Evolutionary conservation across 2,888 invertebrate genomes (phyloP).

Genomic region (Calliopum simillimum): DNA sequence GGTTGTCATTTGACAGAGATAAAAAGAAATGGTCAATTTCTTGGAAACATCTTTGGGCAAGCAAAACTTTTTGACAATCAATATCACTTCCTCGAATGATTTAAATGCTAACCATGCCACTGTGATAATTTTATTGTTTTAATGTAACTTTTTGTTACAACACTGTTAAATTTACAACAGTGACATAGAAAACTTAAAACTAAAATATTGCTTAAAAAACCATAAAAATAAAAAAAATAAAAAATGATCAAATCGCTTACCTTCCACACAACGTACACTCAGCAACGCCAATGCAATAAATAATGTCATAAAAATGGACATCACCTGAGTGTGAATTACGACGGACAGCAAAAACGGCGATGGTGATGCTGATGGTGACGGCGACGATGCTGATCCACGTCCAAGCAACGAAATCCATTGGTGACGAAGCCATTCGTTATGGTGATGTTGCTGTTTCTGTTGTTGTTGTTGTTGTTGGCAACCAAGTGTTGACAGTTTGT

Average conservation of each 20-base stretch:
- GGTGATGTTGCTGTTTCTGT: constrained; percentile 27
- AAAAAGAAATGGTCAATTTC: no score
- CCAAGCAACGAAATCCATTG: constrained; percentile 4
- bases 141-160: background rate
- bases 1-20: no score
- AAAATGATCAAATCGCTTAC: constrained; percentile 51
- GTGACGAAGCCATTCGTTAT: constrained; percentile 29
- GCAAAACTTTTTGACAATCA: background rate
- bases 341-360: constrained; percentile 28
- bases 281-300: constrained; percentile 62
- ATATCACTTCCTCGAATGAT: no score
- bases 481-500: constrained; percentile 58
- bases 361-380: constrained; percentile 28
- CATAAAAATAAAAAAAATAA: background rate
- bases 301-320: constrained; percentile 59
- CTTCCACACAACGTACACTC: constrained; percentile 58
- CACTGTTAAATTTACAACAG: background rate
- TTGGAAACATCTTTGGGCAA: no score
- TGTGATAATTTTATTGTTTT: no score
- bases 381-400: background rate
- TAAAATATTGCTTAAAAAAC: no score
- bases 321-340: constrained; percentile 45
- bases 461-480: constrained; percentile 35
- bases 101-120: no score
- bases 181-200: no score